Conservation (phyloP, 2,888 invertebrate genomes). For the Coenonympha glycerion region DNA sequence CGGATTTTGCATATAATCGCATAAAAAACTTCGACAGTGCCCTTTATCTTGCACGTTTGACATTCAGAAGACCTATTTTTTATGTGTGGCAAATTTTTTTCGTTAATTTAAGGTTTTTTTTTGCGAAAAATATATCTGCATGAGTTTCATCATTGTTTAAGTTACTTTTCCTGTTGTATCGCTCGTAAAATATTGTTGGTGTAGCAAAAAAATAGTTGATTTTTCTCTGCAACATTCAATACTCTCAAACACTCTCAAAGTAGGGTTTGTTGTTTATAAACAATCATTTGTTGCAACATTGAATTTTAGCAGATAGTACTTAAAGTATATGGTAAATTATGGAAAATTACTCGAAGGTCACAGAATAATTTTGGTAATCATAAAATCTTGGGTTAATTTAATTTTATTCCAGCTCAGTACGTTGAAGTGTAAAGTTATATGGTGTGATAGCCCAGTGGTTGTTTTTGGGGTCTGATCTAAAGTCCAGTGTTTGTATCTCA, state of each 20-base stretch:
- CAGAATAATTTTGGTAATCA: no score
- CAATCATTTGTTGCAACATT: no score
- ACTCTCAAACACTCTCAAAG: background rate
- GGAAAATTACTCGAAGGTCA: no score
- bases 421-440: no score
- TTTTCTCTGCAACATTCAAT: background rate
- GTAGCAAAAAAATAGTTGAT: background rate
- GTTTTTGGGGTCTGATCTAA: no score
- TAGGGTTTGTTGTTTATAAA: background rate
- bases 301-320: no score
- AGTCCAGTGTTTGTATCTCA: no score
- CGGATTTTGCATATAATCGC: slow-evolving; percentile 26
- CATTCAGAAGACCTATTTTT: slow-evolving; percentile 29
- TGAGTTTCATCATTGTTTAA: slow-evolving; percentile 10
- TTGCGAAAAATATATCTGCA: slow-evolving; percentile 3
- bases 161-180: slow-evolving; percentile 9
- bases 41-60: slow-evolving; percentile 29
- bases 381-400: no score
- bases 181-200: background rate
- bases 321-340: no score
- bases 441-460: no score
- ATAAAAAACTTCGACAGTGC: slow-evolving; percentile 26
- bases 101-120: slow-evolving; percentile 17
- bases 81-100: slow-evolving; percentile 14
- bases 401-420: no score